phyloP scores from a whole-genome alignment of 2,113 vertebrate genomes.

The Cyanoramphus novaezelandiae region DNA sequence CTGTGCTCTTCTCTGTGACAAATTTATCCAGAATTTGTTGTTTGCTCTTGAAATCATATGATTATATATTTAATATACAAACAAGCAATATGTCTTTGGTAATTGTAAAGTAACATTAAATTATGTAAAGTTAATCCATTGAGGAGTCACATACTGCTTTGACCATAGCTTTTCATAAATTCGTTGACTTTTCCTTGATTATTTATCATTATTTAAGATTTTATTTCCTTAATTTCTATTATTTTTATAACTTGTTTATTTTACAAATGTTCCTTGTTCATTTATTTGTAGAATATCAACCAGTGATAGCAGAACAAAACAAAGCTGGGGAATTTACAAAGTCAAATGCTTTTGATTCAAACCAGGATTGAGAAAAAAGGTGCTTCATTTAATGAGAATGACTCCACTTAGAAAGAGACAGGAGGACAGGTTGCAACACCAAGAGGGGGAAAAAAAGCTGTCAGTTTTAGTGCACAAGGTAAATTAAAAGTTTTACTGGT shows the following conservation, averaged over 20 bases:
- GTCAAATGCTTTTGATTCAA: not conserved
- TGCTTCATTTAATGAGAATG: not conserved
- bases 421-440: not conserved
- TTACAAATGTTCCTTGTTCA: not conserved
- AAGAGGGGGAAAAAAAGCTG: not conserved
- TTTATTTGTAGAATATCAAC: not conserved
- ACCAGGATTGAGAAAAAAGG: not conserved
- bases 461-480: not conserved
- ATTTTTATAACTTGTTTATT: not conserved
- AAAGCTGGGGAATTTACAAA: not conserved
- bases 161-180: not conserved
- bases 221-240: slow-evolving; percentile 5
- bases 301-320: not conserved
- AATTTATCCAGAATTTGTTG: not conserved
- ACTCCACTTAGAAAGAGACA: not conserved
- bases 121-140: slow-evolving; percentile 47
- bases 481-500: not conserved
- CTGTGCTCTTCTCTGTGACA: not conserved
- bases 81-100: not conserved
- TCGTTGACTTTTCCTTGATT: not conserved
- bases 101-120: slow-evolving; percentile 55
- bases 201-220: not conserved
- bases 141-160: slow-evolving; percentile 8
- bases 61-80: slow-evolving; percentile 41
- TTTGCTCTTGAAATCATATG: not conserved